Evolutionary conservation across 2,888 invertebrate species (phyloP).

Genomic region (Hypomecis punctinalis): DNA sequence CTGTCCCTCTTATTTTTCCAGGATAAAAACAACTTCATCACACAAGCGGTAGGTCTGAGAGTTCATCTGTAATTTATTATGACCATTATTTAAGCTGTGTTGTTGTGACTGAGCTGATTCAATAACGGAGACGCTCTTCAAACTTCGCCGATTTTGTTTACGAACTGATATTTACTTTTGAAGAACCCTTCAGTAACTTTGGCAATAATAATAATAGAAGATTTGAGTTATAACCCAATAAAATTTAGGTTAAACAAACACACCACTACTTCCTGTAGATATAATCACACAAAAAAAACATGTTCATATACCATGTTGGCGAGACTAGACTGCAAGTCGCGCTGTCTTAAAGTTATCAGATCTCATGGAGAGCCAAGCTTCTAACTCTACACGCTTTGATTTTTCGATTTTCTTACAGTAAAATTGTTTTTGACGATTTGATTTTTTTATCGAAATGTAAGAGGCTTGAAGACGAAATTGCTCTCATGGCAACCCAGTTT

Average conservation of each 20-base stretch:
- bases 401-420: too few species aligned
- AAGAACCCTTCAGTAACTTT: conserved; percentile 6
- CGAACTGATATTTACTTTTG: conserved; percentile 19
- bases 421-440: too few species aligned
- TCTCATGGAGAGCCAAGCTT: too few species aligned
- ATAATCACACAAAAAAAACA: not conserved
- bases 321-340: too few species aligned
- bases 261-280: not conserved
- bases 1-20: conserved; percentile 37
- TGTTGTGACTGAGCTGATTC: conserved; percentile 41
- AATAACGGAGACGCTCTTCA: conserved; percentile 36
- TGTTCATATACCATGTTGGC: too few species aligned
- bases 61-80: conserved; percentile 44
- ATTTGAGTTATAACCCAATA: conserved; percentile 8
- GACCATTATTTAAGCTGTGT: conserved; percentile 44
- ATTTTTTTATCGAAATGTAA: too few species aligned
- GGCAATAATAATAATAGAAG: conserved; percentile 12
- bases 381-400: too few species aligned
- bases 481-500: too few species aligned
- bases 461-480: too few species aligned
- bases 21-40: conserved; percentile 56
- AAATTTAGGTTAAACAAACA: not conserved
- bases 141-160: conserved; percentile 33
- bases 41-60: conserved; percentile 47
- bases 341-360: too few species aligned